These are phyloP conservation scores for Philopotamus ludificatus DNA, from an alignment of 1,140 invertebrate species.

Conservation along the genomic window DNA sequence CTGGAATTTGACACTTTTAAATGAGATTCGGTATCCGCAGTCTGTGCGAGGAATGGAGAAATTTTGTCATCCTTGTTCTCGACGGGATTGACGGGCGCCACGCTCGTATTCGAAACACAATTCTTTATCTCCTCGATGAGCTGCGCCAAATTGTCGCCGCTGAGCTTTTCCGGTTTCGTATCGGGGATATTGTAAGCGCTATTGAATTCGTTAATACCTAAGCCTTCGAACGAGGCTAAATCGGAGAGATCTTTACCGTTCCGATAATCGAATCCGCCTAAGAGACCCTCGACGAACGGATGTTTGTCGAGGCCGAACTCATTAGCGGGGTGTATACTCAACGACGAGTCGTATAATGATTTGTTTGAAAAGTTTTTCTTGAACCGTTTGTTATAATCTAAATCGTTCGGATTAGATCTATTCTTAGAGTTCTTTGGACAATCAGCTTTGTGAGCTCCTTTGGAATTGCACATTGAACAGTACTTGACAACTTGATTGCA, in stretches of 20 bases:
- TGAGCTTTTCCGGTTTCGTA: constrained; percentile 10
- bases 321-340: not conserved
- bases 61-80: not conserved
- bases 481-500: constrained; percentile 55
- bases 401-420: constrained; percentile 10
- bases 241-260: not conserved
- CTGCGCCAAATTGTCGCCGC: not conserved
- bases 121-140: constrained; percentile 12
- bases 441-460: constrained; percentile 34
- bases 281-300: not conserved
- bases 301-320: not conserved
- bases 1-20: too few relatives aligned
- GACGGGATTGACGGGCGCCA: not conserved
- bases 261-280: not conserved
- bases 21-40: not conserved
- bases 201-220: not conserved
- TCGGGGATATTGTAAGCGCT: not conserved
- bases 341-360: not conserved
- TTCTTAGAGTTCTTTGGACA: constrained; percentile 35
- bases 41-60: not conserved
- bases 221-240: not conserved
- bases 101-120: not conserved
- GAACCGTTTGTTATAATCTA: not conserved
- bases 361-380: not conserved
- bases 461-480: constrained; percentile 41